A percentile compares a stretch with the other conserved stretches of the same genome.
phyloP scores from a whole-genome alignment of 1,140 invertebrate species.

The Octopus sinensis region DNA sequence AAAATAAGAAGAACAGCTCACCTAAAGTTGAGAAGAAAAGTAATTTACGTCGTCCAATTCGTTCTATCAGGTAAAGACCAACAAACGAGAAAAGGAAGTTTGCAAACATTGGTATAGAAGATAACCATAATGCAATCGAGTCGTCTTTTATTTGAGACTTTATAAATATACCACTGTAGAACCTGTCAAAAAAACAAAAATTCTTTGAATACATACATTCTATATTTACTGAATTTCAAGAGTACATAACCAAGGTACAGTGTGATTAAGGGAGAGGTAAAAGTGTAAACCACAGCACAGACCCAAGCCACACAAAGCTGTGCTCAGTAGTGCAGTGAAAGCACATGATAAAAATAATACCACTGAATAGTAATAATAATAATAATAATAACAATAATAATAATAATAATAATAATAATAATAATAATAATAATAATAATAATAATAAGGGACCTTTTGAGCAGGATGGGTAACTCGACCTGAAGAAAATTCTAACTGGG shows the following conservation, averaged over 20 bases:
- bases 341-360: no score
- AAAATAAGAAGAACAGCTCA: not conserved
- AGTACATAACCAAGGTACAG: not conserved
- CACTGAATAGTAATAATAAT: not conserved
- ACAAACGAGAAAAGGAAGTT: constrained; percentile 65
- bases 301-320: no score
- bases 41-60: constrained; percentile 61
- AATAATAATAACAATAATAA: no score
- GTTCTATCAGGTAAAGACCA: constrained; percentile 64
- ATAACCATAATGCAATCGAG: constrained; percentile 65
- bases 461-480: no score
- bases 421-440: no score
- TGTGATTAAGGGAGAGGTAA: no score
- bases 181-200: constrained; percentile 54
- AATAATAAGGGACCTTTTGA: no score
- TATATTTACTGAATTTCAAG: not conserved
- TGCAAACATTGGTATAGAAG: constrained; percentile 60
- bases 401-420: no score
- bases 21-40: constrained; percentile 41
- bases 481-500: no score
- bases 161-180: constrained; percentile 68
- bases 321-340: no score
- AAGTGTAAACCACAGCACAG: no score
- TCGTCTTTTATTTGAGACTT: constrained; percentile 62
- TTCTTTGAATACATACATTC: not conserved